Conservation (phyloP, 1,140 invertebrate species). For the Drosophila jambulina region DNA sequence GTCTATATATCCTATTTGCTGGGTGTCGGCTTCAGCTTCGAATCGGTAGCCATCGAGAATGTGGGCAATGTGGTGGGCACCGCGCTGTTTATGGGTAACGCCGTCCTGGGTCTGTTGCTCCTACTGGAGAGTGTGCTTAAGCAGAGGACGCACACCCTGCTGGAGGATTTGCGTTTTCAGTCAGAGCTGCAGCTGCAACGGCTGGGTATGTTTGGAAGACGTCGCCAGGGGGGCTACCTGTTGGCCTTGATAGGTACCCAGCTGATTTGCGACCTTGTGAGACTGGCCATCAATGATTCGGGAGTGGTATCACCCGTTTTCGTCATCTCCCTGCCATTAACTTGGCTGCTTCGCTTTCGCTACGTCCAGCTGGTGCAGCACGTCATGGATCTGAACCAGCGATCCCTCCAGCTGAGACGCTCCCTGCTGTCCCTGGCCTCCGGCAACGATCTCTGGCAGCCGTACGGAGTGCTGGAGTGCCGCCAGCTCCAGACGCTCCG, state of each 20-base stretch:
- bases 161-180: constrained; percentile 49
- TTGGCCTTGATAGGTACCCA: constrained; percentile 37
- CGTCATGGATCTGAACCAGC: constrained; percentile 65
- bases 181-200: constrained; percentile 60
- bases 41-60: not conserved
- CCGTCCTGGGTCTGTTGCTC: constrained; percentile 37
- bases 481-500: constrained; percentile 59
- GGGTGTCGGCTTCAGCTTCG: not conserved
- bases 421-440: constrained; percentile 42
- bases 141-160: constrained; percentile 12
- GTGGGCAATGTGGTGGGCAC: constrained; percentile 36
- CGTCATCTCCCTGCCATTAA: constrained; percentile 35
- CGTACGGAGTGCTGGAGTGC: constrained; percentile 57
- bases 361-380: constrained; percentile 61
- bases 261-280: constrained; percentile 29
- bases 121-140: constrained; percentile 54
- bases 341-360: constrained; percentile 53
- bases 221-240: constrained; percentile 18
- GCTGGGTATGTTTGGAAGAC: constrained; percentile 46
- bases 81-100: constrained; percentile 32
- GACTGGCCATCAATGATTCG: constrained; percentile 23
- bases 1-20: constrained; percentile 37
- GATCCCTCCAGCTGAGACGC: constrained; percentile 38
- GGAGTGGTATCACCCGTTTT: constrained; percentile 45
- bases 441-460: constrained; percentile 69